Base-by-base conservation (phyloP, 1,140 invertebrate genomes). In the Thalassaphorura encarpata region DNA sequence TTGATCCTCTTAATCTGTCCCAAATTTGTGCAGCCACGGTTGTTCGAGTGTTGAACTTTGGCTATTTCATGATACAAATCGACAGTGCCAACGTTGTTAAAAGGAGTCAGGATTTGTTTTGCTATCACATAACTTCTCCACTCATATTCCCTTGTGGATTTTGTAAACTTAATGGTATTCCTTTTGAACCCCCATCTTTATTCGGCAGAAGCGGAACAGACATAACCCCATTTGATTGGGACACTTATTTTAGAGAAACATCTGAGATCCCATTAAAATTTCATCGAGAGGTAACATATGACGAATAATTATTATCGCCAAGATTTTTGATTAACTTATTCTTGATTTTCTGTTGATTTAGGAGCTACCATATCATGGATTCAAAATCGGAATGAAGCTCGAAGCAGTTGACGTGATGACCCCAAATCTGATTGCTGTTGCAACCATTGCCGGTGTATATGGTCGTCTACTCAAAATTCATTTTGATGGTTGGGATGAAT, bases 371-470 rank as follows among this genome's bases (percentile, higher is more conserved):
- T n/a, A n/a, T n/a, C 89, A 94, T 75, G 87, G 87, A 24, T 95
- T 95, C 69, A 81, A 83, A 60, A 79, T 82, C 54, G 90, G 90
- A 19, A 94, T 93, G 89, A 83, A 87, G 61, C 72, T 97, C 1
- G 93, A 97, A 71, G 90, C 90, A 61, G 89, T 92, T 5, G 92
- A 97, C 78, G 74, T 97, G 13, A 96, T 97, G 89, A 91, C 96
- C 75, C 92, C 93, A 36, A 76, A 88, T 57, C 75, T 96, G 51
- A 87, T 97, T n/a, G 96, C 92, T 72, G 90, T 96, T 29, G 92
- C 87, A 5, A 93, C 88, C 18, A 80, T 97, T 29, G 83, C 83
- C 0, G 78, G 84, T 60, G 85, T 95, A 1, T 87, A 92, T 29
- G 89, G 89, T 4, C 79, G 92, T 45, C 74, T 97, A 54, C 72